phyloP scores from a whole-genome alignment of 2,113 vertebrate species.

The Ginglymostoma cirratum region DNA sequence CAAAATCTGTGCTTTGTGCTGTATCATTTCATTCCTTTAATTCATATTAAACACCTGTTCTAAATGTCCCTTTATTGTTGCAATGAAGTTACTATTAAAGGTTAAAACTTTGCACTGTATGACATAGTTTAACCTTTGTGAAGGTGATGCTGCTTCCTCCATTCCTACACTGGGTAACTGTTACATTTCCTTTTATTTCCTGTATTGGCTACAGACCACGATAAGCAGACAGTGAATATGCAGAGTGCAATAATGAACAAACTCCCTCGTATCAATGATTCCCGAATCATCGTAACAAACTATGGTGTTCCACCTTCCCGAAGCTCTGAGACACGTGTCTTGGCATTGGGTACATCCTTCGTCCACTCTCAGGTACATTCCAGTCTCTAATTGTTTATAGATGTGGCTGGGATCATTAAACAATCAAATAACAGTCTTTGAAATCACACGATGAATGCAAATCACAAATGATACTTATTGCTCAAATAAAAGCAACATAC shows the following conservation, averaged over 20 bases:
- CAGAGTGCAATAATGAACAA: slow-evolving; percentile 46
- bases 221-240: slow-evolving; percentile 47
- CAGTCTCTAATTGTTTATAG: neutral
- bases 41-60: neutral
- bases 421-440: neutral
- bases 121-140: neutral
- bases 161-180: neutral
- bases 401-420: neutral
- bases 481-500: too few species aligned
- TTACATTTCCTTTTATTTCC: neutral
- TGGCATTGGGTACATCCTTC: slow-evolving; percentile 48
- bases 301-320: slow-evolving; percentile 51
- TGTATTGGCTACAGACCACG: slow-evolving; percentile 43
- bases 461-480: neutral
- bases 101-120: neutral
- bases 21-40: neutral
- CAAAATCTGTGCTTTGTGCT: neutral
- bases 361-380: slow-evolving; percentile 55
- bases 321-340: slow-evolving; percentile 53
- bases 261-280: slow-evolving; percentile 40
- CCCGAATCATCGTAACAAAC: slow-evolving; percentile 44
- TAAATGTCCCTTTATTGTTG: neutral
- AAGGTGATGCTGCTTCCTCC: neutral
- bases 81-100: neutral
- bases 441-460: neutral